Percentiles rank a stretch among this genome's conserved stretches.
phyloP scores from a whole-genome alignment of 2,797 vertebrate species.

The Tenualosa ilisha region DNA sequence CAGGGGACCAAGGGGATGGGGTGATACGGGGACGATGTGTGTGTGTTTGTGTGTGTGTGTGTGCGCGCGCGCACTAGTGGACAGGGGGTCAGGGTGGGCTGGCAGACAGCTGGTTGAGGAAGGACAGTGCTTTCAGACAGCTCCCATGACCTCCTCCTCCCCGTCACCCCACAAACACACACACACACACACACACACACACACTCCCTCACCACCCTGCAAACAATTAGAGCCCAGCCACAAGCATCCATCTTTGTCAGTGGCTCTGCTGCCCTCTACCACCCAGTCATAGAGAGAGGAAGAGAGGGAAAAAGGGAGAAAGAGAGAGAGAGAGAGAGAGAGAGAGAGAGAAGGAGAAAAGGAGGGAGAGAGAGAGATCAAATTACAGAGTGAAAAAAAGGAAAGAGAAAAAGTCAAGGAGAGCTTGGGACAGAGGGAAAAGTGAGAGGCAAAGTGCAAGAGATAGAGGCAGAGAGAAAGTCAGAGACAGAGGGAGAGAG shows the following conservation, averaged over 20 bases:
- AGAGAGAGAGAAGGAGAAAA: background rate
- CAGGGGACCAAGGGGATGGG: background rate
- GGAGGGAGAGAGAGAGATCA: background rate
- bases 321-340: background rate
- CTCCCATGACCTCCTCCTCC: background rate
- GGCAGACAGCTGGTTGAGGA: constrained; percentile 32
- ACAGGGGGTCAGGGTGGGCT: constrained; percentile 9
- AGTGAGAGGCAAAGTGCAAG: background rate
- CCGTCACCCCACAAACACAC: background rate
- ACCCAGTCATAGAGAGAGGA: constrained; percentile 26
- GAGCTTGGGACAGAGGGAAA: background rate
- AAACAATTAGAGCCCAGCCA: constrained; percentile 50
- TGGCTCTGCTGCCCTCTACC: background rate
- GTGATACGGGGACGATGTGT: background rate
- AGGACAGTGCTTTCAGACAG: constrained; percentile 42
- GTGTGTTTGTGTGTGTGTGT: background rate
- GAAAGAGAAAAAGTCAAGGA: constrained; percentile 1
- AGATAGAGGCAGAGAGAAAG: background rate
- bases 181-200: background rate
- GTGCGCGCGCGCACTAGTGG: background rate
- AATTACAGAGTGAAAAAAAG: background rate
- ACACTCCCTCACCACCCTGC: constrained; percentile 10
- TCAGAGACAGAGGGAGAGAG: background rate
- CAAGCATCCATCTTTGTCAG: constrained; percentile 50
- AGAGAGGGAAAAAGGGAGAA: too few relatives aligned